Conservation (phyloP, 1,140 invertebrate species). For the Campoletis sonorensis region DNA sequence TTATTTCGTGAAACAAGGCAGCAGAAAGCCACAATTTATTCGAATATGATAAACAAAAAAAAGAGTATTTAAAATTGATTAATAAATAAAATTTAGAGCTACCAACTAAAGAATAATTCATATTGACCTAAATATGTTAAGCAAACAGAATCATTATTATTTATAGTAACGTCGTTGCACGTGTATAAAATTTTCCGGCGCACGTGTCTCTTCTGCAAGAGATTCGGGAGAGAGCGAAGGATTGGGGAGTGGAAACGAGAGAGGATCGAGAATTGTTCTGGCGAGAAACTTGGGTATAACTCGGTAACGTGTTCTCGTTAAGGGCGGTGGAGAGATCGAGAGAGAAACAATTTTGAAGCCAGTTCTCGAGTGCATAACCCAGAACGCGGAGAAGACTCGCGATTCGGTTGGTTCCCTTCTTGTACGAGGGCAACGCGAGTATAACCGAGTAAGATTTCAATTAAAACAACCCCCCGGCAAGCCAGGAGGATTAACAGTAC, state of each 20-base stretch:
- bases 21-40: neutral
- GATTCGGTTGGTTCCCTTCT: slow-evolving; percentile 4
- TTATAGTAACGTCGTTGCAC: no score
- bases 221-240: neutral
- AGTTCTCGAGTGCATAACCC: slow-evolving; percentile 39
- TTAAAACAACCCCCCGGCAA: slow-evolving; percentile 76
- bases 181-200: neutral
- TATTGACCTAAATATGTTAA: no score
- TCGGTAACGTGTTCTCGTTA: slow-evolving; percentile 54
- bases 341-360: slow-evolving; percentile 4
- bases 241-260: neutral
- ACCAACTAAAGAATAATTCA: no score
- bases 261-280: slow-evolving; percentile 38
- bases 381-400: slow-evolving; percentile 25
- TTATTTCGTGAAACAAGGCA: neutral
- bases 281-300: slow-evolving; percentile 53
- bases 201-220: slow-evolving; percentile 24
- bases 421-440: slow-evolving; percentile 51
- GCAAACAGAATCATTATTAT: neutral
- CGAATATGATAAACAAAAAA: neutral
- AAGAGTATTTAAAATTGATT: no score
- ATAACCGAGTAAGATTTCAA: slow-evolving; percentile 76
- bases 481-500: slow-evolving; percentile 73
- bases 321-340: slow-evolving; percentile 9
- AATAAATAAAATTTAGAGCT: no score